Conservation (phyloP, 2,888 invertebrate species). For the Drosophila ezoana region DNA sequence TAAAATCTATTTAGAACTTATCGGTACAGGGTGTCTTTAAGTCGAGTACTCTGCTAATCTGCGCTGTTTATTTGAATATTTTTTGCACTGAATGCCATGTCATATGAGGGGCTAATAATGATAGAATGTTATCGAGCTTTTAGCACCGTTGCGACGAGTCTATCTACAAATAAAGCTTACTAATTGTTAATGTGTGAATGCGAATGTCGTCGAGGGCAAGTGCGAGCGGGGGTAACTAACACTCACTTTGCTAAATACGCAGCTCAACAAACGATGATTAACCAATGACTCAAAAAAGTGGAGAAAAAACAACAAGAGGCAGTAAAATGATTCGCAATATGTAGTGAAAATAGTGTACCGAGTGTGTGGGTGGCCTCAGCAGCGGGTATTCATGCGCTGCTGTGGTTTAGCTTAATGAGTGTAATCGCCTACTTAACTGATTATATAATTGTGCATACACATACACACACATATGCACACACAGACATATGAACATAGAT, state of each 20-base stretch:
- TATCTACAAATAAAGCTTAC: constrained; percentile 22
- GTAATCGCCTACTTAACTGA: constrained; percentile 7
- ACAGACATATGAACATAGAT: neutral
- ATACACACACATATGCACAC: neutral
- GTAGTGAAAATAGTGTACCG: neutral
- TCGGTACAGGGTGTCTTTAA: constrained; percentile 15
- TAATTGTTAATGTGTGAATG: constrained; percentile 35
- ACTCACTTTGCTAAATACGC: neutral
- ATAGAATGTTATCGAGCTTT: constrained; percentile 28
- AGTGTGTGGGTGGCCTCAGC: neutral
- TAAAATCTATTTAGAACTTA: neutral
- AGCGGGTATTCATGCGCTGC: neutral
- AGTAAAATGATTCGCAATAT: neutral
- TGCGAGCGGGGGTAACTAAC: constrained; percentile 3
- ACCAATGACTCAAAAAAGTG: constrained; percentile 14
- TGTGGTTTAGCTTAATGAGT: neutral
- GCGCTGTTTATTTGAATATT: neutral
- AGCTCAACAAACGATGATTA: constrained; percentile 17
- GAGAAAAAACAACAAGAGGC: neutral
- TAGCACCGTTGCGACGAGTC: constrained; percentile 16
- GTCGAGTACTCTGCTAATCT: neutral
- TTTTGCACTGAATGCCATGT: neutral
- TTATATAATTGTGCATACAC: neutral
- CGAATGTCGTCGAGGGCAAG: constrained; percentile 2
- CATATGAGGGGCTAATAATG: constrained; percentile 12